phyloP scores from a whole-genome alignment of 2,888 invertebrate genomes.

The Phlogophora meticulosa region DNA sequence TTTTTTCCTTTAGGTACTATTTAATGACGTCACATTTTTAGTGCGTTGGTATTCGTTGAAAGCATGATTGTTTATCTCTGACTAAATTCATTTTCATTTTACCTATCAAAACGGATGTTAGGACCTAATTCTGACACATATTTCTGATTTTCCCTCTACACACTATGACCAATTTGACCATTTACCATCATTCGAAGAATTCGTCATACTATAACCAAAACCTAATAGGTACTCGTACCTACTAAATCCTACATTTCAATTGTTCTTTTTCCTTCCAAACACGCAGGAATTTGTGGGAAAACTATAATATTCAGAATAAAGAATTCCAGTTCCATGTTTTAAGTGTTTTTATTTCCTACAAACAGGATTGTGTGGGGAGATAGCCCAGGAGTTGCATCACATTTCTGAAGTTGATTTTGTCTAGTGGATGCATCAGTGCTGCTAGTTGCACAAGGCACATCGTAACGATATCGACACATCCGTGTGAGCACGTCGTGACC shows the following conservation, averaged over 20 bases:
- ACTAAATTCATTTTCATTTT: no score
- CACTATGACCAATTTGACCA: background rate
- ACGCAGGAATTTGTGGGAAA: background rate
- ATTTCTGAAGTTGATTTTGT: conserved; percentile 61
- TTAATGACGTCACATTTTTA: no score
- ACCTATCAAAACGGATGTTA: no score
- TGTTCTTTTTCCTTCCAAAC: no score
- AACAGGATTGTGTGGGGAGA: conserved; percentile 30
- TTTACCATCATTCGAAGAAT: background rate
- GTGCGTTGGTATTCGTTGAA: no score
- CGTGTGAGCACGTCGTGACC: conserved; percentile 84
- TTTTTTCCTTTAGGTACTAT: no score
- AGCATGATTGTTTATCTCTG: no score
- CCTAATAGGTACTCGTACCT: background rate
- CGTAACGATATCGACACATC: conserved; percentile 77
- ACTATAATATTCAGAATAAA: background rate
- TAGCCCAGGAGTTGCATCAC: conserved; percentile 53
- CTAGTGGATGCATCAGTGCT: conserved; percentile 67
- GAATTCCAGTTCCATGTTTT: background rate
- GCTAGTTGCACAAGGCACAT: conserved; percentile 72
- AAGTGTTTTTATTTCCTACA: conserved; percentile 13
- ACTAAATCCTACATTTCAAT: background rate
- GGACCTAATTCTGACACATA: background rate
- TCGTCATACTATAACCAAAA: background rate
- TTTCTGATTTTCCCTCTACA: background rate